Conservation (phyloP, 2,888 invertebrate species). For the Eueremaeus valkanovi region DNA sequence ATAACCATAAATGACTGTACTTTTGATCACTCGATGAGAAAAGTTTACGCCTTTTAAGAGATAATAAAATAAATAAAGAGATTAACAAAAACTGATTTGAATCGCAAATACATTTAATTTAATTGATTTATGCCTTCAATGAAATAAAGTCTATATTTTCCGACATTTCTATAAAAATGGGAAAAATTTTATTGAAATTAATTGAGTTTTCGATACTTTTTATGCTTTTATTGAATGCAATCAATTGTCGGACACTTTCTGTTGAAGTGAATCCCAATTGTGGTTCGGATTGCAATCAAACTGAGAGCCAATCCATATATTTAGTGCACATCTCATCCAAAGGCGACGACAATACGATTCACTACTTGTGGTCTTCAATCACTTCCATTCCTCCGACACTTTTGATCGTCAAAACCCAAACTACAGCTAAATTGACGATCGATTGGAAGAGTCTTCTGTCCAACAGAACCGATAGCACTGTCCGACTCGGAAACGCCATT, state of each 20-base stretch:
- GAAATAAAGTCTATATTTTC: no score
- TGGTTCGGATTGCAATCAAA: neutral
- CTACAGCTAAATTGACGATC: neutral
- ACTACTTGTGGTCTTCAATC: conserved; percentile 33
- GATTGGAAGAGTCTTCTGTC: conserved; percentile 22
- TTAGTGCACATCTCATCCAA: conserved; percentile 21
- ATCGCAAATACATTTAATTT: no score
- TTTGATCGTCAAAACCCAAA: conserved; percentile 1
- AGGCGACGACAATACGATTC: neutral
- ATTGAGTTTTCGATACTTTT: neutral
- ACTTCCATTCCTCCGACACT: conserved; percentile 18
- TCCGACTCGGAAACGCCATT: neutral
- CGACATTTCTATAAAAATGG: no score
- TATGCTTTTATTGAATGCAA: neutral
- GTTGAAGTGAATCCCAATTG: conserved; percentile 21
- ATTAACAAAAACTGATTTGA: no score
- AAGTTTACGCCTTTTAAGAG: no score
- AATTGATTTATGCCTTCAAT: no score
- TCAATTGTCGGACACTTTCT: neutral
- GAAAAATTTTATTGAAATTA: no score
- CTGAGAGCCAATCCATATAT: neutral
- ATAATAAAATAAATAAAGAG: no score
- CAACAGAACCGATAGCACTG: neutral
- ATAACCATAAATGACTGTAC: no score
- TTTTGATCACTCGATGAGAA: no score